Conservation (phyloP, 2,888 invertebrate genomes). For the Agonum fuliginosum region DNA sequence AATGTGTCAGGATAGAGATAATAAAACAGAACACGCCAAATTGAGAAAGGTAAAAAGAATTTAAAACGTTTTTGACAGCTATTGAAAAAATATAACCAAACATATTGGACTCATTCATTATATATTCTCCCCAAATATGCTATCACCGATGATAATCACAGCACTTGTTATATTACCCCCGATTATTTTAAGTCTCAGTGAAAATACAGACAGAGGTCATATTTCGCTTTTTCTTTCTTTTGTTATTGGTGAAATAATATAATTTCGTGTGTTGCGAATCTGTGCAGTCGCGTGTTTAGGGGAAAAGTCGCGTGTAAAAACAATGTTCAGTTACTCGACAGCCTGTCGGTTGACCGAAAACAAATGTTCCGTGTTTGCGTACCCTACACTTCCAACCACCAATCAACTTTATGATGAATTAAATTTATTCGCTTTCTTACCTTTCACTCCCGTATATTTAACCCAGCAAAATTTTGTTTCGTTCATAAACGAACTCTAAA, state of each 20-base stretch:
- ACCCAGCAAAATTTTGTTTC: background rate
- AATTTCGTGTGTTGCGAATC: slow-evolving; percentile 24
- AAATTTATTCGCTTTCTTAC: slow-evolving; percentile 26
- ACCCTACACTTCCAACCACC: slow-evolving; percentile 20
- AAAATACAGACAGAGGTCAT: too few species aligned
- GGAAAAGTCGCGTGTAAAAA: slow-evolving; percentile 33
- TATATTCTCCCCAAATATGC: too few species aligned
- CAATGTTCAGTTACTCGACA: slow-evolving; percentile 34
- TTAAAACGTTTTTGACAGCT: too few species aligned
- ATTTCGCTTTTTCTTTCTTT: too few species aligned
- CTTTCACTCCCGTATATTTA: background rate
- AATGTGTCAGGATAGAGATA: too few species aligned
- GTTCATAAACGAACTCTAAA: slow-evolving; percentile 1
- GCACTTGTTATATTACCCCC: too few species aligned
- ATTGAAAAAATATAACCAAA: too few species aligned
- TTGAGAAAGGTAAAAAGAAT: too few species aligned
- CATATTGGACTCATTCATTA: too few species aligned
- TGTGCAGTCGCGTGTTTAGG: slow-evolving; percentile 13
- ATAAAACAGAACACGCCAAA: too few species aligned
- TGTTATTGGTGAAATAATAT: slow-evolving; percentile 5
- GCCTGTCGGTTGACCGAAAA: slow-evolving; percentile 36
- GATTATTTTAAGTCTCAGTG: too few species aligned
- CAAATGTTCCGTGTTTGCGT: slow-evolving; percentile 39
- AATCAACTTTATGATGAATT: slow-evolving; percentile 32
- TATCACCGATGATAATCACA: too few species aligned